Evolutionary conservation across 2,888 invertebrate species (phyloP), one percentile per base, ranked within the genome.

Genomic region (Brachyptera risi): DNA sequence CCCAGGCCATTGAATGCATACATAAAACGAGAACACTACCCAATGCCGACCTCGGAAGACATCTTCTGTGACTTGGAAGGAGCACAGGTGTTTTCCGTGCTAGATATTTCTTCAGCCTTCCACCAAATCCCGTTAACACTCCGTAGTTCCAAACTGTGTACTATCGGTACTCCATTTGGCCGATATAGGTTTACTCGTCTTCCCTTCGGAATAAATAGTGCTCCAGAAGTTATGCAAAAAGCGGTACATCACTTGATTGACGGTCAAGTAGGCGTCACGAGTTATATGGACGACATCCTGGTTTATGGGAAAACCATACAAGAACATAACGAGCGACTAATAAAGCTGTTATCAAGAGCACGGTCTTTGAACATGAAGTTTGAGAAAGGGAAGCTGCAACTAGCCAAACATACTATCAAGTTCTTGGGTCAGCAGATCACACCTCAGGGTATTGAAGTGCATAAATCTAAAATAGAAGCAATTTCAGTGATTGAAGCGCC

Each of bases 271-370:
- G 67, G 67, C 56, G 65, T 67, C 23, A 61, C 66, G 38, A 61
- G 64, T 0, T 66, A 69, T 11, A 65, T 68, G 57, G 68, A 69
- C 51, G 69, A 69, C 59, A 60, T 69, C 9, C 42, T 70, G 17
- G 66, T 69, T 11, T 64, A 66, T 58, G 67, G 67, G 5, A 60
- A 57, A 51, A 66, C 65, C 5, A 59, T 61, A 50, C 65, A 67
- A 49, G 59, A 69, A 59, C 61, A 68, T 31, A 40, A 67, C n/a
- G 5, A 59, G 58, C 62, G 57, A 7, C 67, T 67, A 38, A 35
- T 62, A 21, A 61, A 62, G 15, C 67, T 69, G 19, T 58, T 68
- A 3, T 44, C 63, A 42, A 62, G 44, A 19, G 56, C 67, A 19
- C 31, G 51, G 23, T 26, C 63, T 5, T 60, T 61, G 54, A 69